A percentile compares a stretch with the other conserved stretches of the same genome.
Evolutionary conservation across 2,797 vertebrate species (phyloP).

Genomic region (Melanotaenia parkinsoni): DNA sequence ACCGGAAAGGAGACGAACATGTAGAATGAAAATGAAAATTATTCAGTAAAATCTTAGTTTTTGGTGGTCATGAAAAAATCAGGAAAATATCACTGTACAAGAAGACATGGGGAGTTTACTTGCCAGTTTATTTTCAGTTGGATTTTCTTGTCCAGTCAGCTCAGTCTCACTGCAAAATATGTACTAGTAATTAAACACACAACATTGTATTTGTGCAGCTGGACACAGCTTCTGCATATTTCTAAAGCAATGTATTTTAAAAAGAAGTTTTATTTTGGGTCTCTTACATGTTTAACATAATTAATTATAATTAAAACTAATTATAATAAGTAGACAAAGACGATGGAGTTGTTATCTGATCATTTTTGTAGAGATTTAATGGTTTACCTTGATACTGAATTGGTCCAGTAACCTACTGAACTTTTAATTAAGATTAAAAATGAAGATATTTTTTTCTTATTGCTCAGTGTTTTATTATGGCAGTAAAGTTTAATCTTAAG

Average conservation of each 20-base stretch:
- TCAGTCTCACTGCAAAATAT: background rate
- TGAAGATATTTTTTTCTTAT: too few species aligned
- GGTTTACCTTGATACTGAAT: too few species aligned
- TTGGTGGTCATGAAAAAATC: background rate
- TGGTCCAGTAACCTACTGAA: too few species aligned
- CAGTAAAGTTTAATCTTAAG: background rate
- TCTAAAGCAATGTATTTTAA: background rate
- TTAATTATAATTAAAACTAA: too few species aligned
- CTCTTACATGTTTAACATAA: background rate
- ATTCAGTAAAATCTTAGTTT: background rate
- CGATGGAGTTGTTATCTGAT: background rate
- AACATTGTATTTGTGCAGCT: background rate
- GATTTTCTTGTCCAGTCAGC: background rate
- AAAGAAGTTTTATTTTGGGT: background rate
- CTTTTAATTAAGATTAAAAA: too few species aligned
- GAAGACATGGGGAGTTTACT: background rate
- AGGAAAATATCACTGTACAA: background rate
- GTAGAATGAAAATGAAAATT: background rate
- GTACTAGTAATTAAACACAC: background rate
- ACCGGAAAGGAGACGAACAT: background rate
- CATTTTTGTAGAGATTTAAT: background rate
- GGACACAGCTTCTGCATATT: background rate
- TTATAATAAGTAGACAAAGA: too few species aligned
- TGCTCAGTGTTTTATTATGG: too few species aligned
- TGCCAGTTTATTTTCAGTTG: background rate